phyloP scores from a whole-genome alignment of 2,888 invertebrate species.

The Dryadula phaetusa region DNA sequence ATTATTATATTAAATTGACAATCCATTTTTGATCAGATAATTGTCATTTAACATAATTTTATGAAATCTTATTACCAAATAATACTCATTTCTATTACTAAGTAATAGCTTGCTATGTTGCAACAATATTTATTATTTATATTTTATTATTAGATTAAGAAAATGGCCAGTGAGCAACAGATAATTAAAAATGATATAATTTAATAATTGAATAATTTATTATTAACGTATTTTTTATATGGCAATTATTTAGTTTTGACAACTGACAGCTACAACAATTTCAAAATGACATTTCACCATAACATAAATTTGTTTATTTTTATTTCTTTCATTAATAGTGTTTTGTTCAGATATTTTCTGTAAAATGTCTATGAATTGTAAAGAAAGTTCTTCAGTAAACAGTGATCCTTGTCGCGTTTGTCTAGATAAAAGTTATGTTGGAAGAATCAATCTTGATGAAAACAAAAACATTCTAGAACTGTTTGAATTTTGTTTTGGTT shows the following conservation, averaged over 20 bases:
- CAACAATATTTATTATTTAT: too few species aligned
- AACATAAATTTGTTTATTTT: background rate
- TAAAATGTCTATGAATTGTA: background rate
- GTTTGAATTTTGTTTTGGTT: slow-evolving; percentile 30
- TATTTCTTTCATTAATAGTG: background rate
- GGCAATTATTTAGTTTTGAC: background rate
- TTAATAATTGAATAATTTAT: too few species aligned
- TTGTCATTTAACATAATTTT: too few species aligned
- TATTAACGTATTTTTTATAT: too few species aligned
- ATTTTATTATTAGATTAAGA: too few species aligned
- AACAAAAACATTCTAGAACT: slow-evolving; percentile 20
- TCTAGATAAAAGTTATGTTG: slow-evolving; percentile 13
- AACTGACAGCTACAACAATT: slow-evolving; percentile 7
- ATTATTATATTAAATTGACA: too few species aligned
- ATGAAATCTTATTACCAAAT: too few species aligned
- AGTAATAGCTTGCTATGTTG: too few species aligned
- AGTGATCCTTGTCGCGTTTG: slow-evolving; percentile 19
- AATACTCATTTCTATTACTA: too few species aligned
- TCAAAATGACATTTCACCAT: background rate
- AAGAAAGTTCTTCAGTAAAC: background rate
- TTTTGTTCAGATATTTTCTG: background rate
- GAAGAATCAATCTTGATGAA: slow-evolving; percentile 17
- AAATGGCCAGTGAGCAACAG: too few species aligned
- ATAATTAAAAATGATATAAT: too few species aligned
- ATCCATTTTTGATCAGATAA: too few species aligned